Evolutionary conservation across 2,113 vertebrate genomes (phyloP).

Genomic region (Ptychochromis oligacanthus): DNA sequence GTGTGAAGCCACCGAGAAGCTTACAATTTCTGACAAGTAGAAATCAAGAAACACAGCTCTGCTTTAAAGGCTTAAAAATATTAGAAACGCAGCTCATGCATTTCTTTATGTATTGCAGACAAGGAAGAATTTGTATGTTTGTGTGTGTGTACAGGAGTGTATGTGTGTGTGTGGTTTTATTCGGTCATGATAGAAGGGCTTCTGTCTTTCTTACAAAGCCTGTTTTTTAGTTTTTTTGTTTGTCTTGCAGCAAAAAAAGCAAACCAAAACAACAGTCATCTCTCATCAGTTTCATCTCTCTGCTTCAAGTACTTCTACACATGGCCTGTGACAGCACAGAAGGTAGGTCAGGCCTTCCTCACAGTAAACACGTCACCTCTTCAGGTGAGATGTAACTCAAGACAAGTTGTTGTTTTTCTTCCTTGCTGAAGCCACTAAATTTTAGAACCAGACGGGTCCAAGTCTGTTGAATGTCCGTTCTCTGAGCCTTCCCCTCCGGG

Average conservation of each 20-base stretch:
- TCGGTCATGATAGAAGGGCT: slow-evolving; percentile 47
- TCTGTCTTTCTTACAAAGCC: slow-evolving; percentile 59
- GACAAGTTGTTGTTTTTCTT: not conserved
- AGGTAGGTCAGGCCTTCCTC: slow-evolving; percentile 46
- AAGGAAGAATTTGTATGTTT: slow-evolving; percentile 62
- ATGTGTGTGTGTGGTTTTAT: slow-evolving; percentile 36
- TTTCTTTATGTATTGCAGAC: slow-evolving; percentile 83
- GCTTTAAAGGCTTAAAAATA: slow-evolving; percentile 77
- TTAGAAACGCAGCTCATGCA: slow-evolving; percentile 84
- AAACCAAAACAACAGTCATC: slow-evolving; percentile 28
- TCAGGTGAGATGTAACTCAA: slow-evolving; percentile 25
- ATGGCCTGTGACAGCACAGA: slow-evolving; percentile 40
- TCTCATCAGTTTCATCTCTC: slow-evolving; percentile 32
- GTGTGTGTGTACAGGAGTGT: slow-evolving; percentile 31
- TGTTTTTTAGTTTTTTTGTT: slow-evolving; percentile 39
- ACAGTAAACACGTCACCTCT: slow-evolving; percentile 53
- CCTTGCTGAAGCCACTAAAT: slow-evolving; percentile 56
- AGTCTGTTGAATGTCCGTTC: slow-evolving; percentile 74
- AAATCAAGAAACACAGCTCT: slow-evolving; percentile 72
- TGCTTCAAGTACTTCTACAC: slow-evolving; percentile 45
- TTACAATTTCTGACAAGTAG: slow-evolving; percentile 74
- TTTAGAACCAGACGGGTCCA: slow-evolving; percentile 73
- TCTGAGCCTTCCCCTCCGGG: slow-evolving; percentile 74
- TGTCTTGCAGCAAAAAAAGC: slow-evolving; percentile 48
- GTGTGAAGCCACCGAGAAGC: slow-evolving; percentile 46